Conservation (phyloP, 2,113 vertebrate species). For the Romanogobio albipinnatus region DNA sequence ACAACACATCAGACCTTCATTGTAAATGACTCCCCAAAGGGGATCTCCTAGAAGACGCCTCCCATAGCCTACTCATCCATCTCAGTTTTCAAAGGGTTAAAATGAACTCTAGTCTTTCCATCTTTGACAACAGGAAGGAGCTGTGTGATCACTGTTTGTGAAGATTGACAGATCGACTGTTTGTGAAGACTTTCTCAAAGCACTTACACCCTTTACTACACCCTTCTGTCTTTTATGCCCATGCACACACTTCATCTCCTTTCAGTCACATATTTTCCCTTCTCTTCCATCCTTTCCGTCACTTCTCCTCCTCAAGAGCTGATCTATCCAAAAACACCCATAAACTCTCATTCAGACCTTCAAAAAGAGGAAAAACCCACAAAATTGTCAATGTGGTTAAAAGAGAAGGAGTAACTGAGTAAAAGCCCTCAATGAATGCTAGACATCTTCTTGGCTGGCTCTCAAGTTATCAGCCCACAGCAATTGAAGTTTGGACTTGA, state of each 20-base stretch:
- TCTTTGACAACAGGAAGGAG: conserved; percentile 12
- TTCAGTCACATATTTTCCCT: background rate
- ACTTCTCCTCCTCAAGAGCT: background rate
- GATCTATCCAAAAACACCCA: conserved; percentile 16
- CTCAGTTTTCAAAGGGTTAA: conserved; percentile 52
- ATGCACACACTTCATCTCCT: conserved; percentile 4
- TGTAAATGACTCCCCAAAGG: conserved; percentile 45
- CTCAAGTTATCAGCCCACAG: background rate
- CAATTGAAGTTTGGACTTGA: conserved; percentile 31
- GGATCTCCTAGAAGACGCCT: background rate
- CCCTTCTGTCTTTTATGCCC: conserved; percentile 12
- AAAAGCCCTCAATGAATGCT: conserved; percentile 14
- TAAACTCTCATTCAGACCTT: background rate
- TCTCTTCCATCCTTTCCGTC: background rate
- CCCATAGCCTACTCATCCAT: conserved; percentile 42
- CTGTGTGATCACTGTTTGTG: background rate
- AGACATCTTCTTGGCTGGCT: conserved; percentile 8
- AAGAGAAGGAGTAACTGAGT: background rate
- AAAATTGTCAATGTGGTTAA: conserved; percentile 11
- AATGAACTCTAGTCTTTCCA: conserved; percentile 23
- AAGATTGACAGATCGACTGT: conserved; percentile 14
- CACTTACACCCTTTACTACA: background rate
- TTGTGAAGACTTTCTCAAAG: background rate
- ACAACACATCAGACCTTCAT: conserved; percentile 43
- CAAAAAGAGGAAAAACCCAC: background rate